Evolutionary conservation across 2,797 vertebrate genomes (phyloP), one percentile per base, ranked within the genome.

Genomic region (Poecilia picta): DNA sequence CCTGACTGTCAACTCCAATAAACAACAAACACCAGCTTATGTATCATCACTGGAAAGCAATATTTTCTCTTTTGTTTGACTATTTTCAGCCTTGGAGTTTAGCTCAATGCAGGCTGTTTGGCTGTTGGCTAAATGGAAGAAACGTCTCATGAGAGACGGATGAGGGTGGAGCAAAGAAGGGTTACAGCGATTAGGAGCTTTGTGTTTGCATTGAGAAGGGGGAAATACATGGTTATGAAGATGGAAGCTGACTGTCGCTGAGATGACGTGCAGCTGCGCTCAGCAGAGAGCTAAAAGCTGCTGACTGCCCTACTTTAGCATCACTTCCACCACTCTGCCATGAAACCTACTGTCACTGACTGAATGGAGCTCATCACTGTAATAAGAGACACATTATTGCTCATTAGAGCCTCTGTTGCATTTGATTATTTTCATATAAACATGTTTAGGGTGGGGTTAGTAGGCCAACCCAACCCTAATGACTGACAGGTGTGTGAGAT

Each of bases 131-230:
- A 81, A 86, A 88, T 79, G 77, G 77, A 78, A 66, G 73, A 84
- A 84, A 76, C 68, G 78, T 85, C 87, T 90, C 39, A 10, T 15
- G 77, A 74, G 88, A 84, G 81, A 71, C n/a, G 78, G 82, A 85
- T 84, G 80, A 86, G 82, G 89, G 87, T 13, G 89, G 90, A 82
- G 86, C 36, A 75, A 73, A 79, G 87, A 77, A 46, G 81, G 79
- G 85, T 87, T 87, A 83, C 49, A 83, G 78, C 25, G 78, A 92
- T 91, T 87, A 89, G 80, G 33, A 79, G 90, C 87, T 89, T 90
- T 92, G 89, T 88, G 85, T 68, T 74, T 53, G 79, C 51, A 84
- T 20, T 89, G 82, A 83, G 89, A 83, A 46, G 33, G 71, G n/a
- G 2, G 6, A 76, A 53, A 78, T 43, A 64, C 41, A 73, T 70